A percentile compares a stretch with the other conserved stretches of the same genome.
These are phyloP conservation scores for Lingula anatina DNA, from an alignment of 2,888 invertebrate genomes.

Conservation along the genomic window DNA sequence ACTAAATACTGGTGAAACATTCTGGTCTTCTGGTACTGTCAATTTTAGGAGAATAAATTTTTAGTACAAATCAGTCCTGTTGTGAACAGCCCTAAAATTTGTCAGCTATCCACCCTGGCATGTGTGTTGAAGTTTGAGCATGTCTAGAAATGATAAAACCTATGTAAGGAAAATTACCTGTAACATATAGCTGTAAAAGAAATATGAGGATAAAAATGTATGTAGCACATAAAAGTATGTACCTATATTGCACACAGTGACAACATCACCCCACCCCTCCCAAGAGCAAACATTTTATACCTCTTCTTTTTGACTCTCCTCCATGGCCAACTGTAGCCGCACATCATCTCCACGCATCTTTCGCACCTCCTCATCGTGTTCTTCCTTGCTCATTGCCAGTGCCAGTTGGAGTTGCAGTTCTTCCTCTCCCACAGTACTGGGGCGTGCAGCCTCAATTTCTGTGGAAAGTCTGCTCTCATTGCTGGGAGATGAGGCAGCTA, in stretches of 20 bases:
- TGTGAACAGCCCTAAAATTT: no score
- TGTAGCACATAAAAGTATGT: no score
- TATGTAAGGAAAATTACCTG: no score
- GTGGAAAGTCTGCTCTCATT: slow-evolving; percentile 21
- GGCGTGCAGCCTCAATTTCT: slow-evolving; percentile 88
- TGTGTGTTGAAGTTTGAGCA: no score
- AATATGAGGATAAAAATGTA: no score
- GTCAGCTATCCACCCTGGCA: no score
- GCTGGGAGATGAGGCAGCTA: slow-evolving; percentile 11
- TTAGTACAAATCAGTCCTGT: no score
- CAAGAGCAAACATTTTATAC: slow-evolving; percentile 17
- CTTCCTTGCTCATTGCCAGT: slow-evolving; percentile 96
- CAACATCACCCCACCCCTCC: slow-evolving; percentile 54
- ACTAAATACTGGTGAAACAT: no score
- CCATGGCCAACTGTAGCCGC: slow-evolving; percentile 87
- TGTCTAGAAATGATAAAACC: no score
- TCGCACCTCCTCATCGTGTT: slow-evolving; percentile 94
- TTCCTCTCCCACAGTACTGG: slow-evolving; percentile 95
- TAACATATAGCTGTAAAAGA: no score
- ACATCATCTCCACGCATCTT: slow-evolving; percentile 92
- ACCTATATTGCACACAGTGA: not conserved
- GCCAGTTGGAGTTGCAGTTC: slow-evolving; percentile 97
- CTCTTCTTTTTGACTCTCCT: slow-evolving; percentile 65
- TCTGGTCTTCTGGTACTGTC: no score
- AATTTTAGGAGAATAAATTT: no score